Evolutionary conservation across 2,888 invertebrate species (phyloP), one percentile per base, ranked within the genome.

Genomic region (Sympetrum striolatum): DNA sequence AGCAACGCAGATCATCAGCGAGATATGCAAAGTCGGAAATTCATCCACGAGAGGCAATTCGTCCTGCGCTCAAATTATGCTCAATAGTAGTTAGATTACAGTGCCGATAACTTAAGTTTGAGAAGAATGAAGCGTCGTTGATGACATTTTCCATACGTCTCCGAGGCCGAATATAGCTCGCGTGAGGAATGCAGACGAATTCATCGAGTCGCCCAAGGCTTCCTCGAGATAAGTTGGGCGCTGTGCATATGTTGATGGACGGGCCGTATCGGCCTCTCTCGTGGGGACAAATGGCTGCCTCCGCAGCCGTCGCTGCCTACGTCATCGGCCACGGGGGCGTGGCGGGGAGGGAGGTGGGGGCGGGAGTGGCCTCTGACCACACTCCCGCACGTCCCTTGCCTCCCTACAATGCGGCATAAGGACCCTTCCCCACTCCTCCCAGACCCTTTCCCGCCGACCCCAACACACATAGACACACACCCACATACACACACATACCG

Each of bases 311-410:
- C 86, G 86, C 37, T 86, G 86, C 64, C 86, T 86, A 86, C 86
- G 86, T 86, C 86, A 86, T 86, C 86, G 86, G 86, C 86, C 86
- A 86, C 37, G 86, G 86, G 86, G 86, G 86, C 86, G 86, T 86
- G 86, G 86, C 86, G 86, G 86, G 44, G 86, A 60, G 37, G 37
- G 37, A 60, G 60, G 18, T 31, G 58, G 48, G 53, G 60, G 86
- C 86, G 86, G 82, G 82, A 82, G 82, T 82, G 82, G 86, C 86
- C 86, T 86, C 86, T 86, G 86, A 86, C 86, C 86, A 86, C 86
- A 86, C 86, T 86, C 60, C 53, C 31, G 44, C 25, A 15, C 53
- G 37, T 60, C 86, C 81, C 86, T 60, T 60, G 53, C 86, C 60
- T 60, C 58, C 37, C 73, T 73, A 25, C 73, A 73, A 25, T 73